These are phyloP conservation scores for Pammene fasciana DNA, from an alignment of 2,888 invertebrate genomes.

Conservation along the genomic window DNA sequence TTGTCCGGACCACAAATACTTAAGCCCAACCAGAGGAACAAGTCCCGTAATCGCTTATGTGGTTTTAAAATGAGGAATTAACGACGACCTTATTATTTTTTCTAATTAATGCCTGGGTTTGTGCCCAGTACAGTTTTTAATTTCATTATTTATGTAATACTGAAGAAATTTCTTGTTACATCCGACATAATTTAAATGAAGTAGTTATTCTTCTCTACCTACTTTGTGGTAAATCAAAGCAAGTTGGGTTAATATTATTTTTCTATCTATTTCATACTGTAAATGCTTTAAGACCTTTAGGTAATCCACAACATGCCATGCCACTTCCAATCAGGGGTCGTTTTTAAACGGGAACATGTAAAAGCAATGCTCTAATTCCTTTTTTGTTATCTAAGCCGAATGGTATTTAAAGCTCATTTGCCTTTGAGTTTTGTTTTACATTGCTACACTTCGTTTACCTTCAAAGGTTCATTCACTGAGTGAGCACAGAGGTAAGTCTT, in stretches of 20 bases:
- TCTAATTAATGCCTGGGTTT: background rate
- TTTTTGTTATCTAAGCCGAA: conserved; percentile 27
- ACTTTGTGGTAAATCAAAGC: too few relatives aligned
- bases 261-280: too few relatives aligned
- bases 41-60: conserved; percentile 49
- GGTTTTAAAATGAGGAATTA: conserved; percentile 45
- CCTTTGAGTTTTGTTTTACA: conserved; percentile 41
- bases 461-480: conserved; percentile 42
- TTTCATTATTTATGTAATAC: too few relatives aligned
- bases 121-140: background rate
- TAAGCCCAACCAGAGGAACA: conserved; percentile 55
- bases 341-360: conserved; percentile 6
- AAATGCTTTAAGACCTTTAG: too few relatives aligned
- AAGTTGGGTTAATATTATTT: too few relatives aligned
- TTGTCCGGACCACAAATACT: conserved; percentile 52
- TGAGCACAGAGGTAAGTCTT: conserved; percentile 42
- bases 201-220: too few relatives aligned
- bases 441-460: conserved; percentile 44
- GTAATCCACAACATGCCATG: background rate
- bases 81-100: too few relatives aligned
- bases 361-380: conserved; percentile 25
- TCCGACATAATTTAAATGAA: too few relatives aligned
- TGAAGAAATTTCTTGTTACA: too few relatives aligned
- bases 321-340: background rate
- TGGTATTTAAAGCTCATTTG: conserved; percentile 27